A percentile compares a stretch with the other conserved stretches of the same genome.
These are phyloP conservation scores for Mesocricetus auratus DNA, from an alignment of 2,113 vertebrate species.

Conservation along the genomic window DNA sequence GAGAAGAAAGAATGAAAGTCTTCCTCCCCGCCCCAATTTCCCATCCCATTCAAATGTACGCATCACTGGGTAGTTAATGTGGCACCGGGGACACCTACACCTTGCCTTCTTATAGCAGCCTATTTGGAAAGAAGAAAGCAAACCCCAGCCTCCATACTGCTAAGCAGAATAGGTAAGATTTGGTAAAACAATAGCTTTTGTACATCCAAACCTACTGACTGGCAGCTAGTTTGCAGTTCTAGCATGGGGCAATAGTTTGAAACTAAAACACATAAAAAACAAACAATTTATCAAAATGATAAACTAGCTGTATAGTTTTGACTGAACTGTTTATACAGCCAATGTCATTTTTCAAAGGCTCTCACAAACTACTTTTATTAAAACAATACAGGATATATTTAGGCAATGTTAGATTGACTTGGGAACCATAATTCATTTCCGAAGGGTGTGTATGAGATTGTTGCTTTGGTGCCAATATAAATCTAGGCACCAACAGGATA, in stretches of 20 bases:
- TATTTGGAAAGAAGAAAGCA: slow-evolving; percentile 5
- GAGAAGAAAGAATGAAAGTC: not conserved
- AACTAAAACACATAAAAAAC: not conserved
- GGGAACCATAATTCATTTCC: not conserved
- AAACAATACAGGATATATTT: not conserved
- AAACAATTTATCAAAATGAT: slow-evolving; percentile 11
- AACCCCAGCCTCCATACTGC: not conserved
- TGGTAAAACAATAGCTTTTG: not conserved
- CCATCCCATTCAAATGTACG: not conserved
- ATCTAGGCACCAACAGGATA: not conserved
- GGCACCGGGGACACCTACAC: not conserved
- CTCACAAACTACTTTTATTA: not conserved
- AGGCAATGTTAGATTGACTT: not conserved
- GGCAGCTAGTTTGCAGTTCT: not conserved
- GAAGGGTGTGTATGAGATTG: not conserved
- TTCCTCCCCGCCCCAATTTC: not conserved
- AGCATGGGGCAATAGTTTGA: not conserved
- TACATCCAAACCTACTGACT: not conserved
- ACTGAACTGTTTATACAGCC: not conserved
- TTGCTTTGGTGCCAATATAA: not conserved
- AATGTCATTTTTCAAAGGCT: slow-evolving; percentile 2
- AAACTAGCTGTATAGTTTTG: slow-evolving; percentile 15
- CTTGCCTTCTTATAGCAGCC: not conserved
- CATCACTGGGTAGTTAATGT: not conserved
- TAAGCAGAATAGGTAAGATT: not conserved